A percentile compares a stretch with the other conserved stretches of the same genome.
Conservation (phyloP, 2,888 invertebrate genomes). For the Rhopalosiphum nymphaeae region DNA sequence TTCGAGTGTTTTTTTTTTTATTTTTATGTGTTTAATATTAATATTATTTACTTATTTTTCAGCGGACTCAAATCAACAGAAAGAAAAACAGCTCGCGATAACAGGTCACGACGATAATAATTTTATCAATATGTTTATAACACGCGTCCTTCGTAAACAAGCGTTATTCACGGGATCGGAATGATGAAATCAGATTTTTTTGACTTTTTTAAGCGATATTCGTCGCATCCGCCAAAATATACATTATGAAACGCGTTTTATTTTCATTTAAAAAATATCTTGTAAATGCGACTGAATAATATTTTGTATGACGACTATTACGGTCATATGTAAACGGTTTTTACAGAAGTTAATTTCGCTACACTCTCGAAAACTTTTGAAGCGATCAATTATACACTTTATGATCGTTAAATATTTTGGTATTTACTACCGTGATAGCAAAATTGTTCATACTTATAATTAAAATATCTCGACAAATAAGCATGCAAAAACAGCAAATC, state of each 20-base stretch:
- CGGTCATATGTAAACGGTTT: background rate
- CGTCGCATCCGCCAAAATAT: background rate
- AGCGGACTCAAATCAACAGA: background rate
- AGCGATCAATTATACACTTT: background rate
- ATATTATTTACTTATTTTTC: slow-evolving; percentile 42
- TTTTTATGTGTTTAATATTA: background rate
- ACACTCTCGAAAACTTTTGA: background rate
- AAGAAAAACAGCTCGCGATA: slow-evolving; percentile 25
- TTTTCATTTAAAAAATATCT: background rate
- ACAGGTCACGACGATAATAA: slow-evolving; percentile 36
- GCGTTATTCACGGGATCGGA: slow-evolving; percentile 23
- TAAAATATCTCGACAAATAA: background rate
- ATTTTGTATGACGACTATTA: background rate
- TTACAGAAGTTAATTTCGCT: background rate
- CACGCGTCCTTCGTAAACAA: slow-evolving; percentile 26
- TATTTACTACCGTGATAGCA: background rate
- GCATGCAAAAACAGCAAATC: background rate
- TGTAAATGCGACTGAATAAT: background rate
- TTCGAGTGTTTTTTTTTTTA: background rate
- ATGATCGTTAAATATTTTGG: background rate
- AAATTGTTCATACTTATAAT: background rate
- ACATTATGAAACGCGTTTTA: background rate
- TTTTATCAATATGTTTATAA: slow-evolving; percentile 54
- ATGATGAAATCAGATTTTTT: slow-evolving; percentile 32
- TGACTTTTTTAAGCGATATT: background rate